phyloP scores from a whole-genome alignment of 2,113 vertebrate species.

The Leucopsar rothschildi region DNA sequence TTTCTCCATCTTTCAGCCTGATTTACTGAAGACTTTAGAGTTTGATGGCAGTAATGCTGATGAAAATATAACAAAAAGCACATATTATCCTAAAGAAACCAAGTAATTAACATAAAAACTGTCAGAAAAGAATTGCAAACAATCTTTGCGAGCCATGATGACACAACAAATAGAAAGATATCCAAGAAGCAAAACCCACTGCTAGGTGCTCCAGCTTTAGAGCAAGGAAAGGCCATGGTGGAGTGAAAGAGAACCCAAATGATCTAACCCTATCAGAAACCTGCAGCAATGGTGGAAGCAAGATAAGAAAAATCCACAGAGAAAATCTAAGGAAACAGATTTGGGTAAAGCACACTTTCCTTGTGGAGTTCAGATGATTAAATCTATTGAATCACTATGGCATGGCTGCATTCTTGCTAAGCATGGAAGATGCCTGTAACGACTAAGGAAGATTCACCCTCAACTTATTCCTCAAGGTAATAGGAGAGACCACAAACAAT shows the following conservation, averaged over 20 bases:
- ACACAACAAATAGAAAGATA: not conserved
- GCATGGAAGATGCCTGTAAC: not conserved
- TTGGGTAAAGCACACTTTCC: not conserved
- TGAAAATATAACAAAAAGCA: not conserved
- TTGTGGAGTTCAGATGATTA: not conserved
- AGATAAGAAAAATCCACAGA: not conserved
- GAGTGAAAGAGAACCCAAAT: not conserved
- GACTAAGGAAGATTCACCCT: not conserved
- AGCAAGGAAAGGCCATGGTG: not conserved
- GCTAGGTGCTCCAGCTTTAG: not conserved
- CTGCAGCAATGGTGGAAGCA: not conserved
- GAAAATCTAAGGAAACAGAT: not conserved
- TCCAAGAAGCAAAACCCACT: not conserved
- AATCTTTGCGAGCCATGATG: not conserved
- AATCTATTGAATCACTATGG: accelerated
- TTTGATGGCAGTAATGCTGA: not conserved
- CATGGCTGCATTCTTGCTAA: not conserved
- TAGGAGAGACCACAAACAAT: not conserved
- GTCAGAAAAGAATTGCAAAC: not conserved
- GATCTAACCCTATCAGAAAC: not conserved
- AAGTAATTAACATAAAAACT: not conserved
- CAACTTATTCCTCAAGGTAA: not conserved
- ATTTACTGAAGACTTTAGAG: not conserved
- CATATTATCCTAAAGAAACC: not conserved
- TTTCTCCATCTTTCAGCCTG: not conserved